Evolutionary conservation across 2,797 vertebrate species (phyloP).

Genomic region (Urocyon cinereoargenteus): DNA sequence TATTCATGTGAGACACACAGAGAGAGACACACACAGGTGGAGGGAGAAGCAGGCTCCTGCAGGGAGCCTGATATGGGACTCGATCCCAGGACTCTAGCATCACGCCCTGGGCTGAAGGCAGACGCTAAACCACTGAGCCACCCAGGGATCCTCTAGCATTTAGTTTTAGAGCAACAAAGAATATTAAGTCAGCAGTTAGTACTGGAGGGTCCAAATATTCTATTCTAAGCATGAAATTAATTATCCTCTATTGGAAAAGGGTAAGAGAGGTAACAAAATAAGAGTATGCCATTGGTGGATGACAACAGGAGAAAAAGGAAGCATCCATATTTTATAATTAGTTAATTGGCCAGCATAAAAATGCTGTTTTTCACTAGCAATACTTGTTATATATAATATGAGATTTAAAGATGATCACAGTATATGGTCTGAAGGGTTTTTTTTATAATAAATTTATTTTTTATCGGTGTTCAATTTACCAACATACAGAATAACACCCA

Average conservation of each 20-base stretch:
- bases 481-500: too few species aligned
- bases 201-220: background rate
- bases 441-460: background rate
- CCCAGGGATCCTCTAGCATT: background rate
- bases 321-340: background rate
- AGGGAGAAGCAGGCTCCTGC: too few species aligned
- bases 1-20: too few species aligned
- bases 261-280: background rate
- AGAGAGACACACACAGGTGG: too few species aligned
- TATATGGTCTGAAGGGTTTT: background rate
- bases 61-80: too few species aligned
- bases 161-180: background rate
- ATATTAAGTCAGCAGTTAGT: slow-evolving; percentile 1
- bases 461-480: too few species aligned
- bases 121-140: too few species aligned
- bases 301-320: background rate
- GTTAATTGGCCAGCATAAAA: slow-evolving; percentile 31
- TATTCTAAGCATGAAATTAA: background rate
- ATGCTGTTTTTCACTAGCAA: slow-evolving; percentile 15
- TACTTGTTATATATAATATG: background rate
- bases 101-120: too few species aligned
- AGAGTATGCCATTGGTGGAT: background rate
- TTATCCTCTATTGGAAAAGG: background rate
- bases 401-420: background rate
- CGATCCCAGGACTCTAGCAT: too few species aligned